Conservation (phyloP, 1,140 invertebrate species). For the Pararge aegeria region DNA sequence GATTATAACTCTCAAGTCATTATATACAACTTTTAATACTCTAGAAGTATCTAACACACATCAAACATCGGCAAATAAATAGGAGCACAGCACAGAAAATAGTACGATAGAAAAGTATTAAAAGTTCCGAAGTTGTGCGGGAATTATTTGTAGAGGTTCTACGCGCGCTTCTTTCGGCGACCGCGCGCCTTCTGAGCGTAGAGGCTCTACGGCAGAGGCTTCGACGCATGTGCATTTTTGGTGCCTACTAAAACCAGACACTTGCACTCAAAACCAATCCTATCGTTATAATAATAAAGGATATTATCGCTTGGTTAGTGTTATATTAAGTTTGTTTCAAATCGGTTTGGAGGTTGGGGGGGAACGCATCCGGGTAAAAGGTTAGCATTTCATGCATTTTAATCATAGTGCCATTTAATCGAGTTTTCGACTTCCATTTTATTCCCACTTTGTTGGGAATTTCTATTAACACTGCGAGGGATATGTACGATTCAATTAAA, state of each 20-base stretch:
- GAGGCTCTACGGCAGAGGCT: conserved; percentile 52
- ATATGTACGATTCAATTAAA: background rate
- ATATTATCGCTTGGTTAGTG: conserved; percentile 22
- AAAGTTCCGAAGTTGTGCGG: conserved; percentile 57
- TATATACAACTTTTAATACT: conserved; percentile 6
- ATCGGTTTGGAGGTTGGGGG: conserved; percentile 40
- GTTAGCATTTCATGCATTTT: conserved; percentile 62
- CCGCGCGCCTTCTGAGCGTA: conserved; percentile 64
- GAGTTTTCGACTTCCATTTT: conserved; percentile 32
- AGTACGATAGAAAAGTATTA: conserved; percentile 56
- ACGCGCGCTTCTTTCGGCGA: conserved; percentile 50
- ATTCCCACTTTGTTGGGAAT: conserved; percentile 8
- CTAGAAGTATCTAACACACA: conserved; percentile 23
- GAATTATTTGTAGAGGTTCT: conserved; percentile 49
- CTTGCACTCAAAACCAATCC: conserved; percentile 26
- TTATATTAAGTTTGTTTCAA: conserved; percentile 33
- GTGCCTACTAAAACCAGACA: conserved; percentile 30
- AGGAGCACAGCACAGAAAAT: conserved; percentile 38
- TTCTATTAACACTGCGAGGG: conserved; percentile 9
- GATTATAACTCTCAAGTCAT: conserved; percentile 17
- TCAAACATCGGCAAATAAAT: conserved; percentile 42
- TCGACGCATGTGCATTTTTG: conserved; percentile 68
- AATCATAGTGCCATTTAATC: conserved; percentile 40
- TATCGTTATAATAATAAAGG: conserved; percentile 34
- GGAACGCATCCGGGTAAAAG: conserved; percentile 45